Conservation (phyloP, 2,888 invertebrate species). For the Isoperla grammatica region DNA sequence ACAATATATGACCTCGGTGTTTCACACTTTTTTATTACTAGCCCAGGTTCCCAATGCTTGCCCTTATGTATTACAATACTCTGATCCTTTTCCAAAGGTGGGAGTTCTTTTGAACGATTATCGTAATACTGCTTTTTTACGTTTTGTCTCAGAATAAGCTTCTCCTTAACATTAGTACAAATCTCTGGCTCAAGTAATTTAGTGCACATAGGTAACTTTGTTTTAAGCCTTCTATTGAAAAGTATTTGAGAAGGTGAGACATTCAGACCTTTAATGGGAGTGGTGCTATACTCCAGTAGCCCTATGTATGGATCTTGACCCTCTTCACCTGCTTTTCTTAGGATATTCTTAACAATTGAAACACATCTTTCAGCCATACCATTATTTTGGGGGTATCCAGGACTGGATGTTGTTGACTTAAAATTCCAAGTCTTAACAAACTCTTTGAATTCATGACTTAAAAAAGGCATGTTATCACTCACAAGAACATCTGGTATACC, state of each 20-base stretch:
- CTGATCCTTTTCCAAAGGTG: background rate
- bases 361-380: background rate
- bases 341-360: background rate
- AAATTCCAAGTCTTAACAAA: background rate
- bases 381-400: slow-evolving; percentile 5
- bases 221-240: background rate
- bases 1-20: slow-evolving; percentile 2
- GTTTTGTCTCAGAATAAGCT: background rate
- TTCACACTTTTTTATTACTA: background rate
- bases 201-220: background rate
- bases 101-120: background rate
- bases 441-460: background rate
- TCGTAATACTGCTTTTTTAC: background rate
- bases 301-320: background rate
- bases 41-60: background rate
- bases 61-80: background rate
- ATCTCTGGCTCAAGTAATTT: background rate
- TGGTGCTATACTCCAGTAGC: background rate
- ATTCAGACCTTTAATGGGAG: background rate
- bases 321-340: background rate
- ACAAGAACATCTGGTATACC: slow-evolving; percentile 7
- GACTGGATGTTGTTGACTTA: background rate
- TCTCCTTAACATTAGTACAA: background rate
- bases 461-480: slow-evolving; percentile 3
- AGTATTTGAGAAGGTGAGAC: background rate